Evolutionary conservation across 2,113 vertebrate genomes (phyloP), one percentile per base, ranked within the genome.

Genomic region (Pogona vitticeps): DNA sequence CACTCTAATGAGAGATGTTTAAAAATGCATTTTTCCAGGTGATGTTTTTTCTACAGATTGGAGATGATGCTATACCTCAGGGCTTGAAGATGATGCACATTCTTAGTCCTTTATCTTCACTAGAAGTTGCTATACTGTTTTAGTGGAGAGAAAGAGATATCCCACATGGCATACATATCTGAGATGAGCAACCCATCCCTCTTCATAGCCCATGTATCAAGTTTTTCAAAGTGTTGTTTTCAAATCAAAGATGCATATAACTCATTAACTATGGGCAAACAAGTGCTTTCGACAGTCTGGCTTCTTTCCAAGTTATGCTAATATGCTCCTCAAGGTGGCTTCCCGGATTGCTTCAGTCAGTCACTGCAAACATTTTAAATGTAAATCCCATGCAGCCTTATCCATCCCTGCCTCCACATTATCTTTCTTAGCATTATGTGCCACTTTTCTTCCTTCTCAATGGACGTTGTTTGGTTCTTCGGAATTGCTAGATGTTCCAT

Each of bases 301-400:
- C 67, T 84, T 82, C 85, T 61, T 31, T 80, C 82, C 78, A 83
- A 90, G 87, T 89, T 85, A 46, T 91, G 82, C 40, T 71, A 91
- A 91, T 83, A 33, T 12, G 85, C 36, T 6, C 21, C 89, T 89
- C 89, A 76, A 87, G 92, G 75, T 91, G 86, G 33, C 67, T 91
- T 91, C 61, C 70, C 81, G 70, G 85, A 75, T 92, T 92, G 91
- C 81, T 63, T 59, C 1, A 70, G 65, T 83, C 86, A 82, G 56
- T 93, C 61, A 40, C 80, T 77, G 67, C 17, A 1, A 23, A 0
- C 20, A n/a, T 76, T 86, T 91, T 82, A 89, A 93, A 90, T 87
- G 28, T 40, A n/a, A 80, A 91, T 90, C 68, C 81, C 13, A 2
- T 40, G 12, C 3, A 2, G 82, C 87, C 68, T 70, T 65, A 89